These are phyloP conservation scores for Sebastes fasciatus DNA, from an alignment of 2,113 vertebrate species.

Conservation along the genomic window DNA sequence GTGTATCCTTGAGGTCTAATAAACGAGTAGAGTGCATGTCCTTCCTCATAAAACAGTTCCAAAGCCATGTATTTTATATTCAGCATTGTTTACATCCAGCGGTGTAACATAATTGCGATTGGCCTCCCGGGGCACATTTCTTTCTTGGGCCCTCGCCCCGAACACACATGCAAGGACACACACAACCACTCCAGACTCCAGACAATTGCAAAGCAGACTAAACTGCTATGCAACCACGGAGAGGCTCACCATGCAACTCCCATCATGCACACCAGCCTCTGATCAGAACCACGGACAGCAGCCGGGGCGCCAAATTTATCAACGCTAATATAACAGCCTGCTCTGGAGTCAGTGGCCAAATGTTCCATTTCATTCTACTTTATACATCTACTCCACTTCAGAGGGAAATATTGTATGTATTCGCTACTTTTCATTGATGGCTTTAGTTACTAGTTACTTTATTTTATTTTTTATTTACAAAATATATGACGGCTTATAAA, in stretches of 20 bases:
- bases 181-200: neutral
- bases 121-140: neutral
- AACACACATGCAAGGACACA: neutral
- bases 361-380: neutral
- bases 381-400: too few species aligned
- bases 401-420: too few species aligned
- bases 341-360: neutral
- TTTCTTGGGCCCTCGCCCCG: neutral
- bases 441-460: too few species aligned
- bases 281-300: conserved; percentile 7
- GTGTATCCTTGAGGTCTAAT: neutral
- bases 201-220: neutral
- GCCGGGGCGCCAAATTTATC: neutral
- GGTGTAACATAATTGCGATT: neutral
- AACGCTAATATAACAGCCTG: neutral
- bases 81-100: neutral
- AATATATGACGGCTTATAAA: too few species aligned
- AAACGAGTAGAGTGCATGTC: neutral
- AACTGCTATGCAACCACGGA: neutral
- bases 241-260: neutral
- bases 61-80: neutral
- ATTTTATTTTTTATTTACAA: too few species aligned
- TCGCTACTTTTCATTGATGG: too few species aligned
- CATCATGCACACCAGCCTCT: neutral
- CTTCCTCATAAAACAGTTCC: neutral